Percentiles rank a stretch among this genome's conserved stretches.
These are phyloP conservation scores for Bugula neritina DNA, from an alignment of 2,888 invertebrate species.

Conservation along the genomic window DNA sequence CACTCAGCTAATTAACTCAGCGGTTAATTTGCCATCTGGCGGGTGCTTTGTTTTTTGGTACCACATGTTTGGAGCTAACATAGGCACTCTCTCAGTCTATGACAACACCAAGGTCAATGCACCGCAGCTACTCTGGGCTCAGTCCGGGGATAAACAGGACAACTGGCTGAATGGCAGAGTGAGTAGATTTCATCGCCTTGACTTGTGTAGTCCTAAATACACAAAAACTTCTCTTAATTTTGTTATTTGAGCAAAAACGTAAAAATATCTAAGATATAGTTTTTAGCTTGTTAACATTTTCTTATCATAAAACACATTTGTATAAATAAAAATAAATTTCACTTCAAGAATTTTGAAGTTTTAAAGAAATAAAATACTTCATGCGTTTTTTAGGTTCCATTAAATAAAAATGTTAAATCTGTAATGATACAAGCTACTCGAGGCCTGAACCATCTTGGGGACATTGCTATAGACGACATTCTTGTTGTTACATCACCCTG, in stretches of 20 bases:
- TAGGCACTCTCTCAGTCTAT: slow-evolving; percentile 34
- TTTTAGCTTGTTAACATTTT: no score
- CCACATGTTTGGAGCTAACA: slow-evolving; percentile 42
- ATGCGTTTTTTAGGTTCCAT: no score
- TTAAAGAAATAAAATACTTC: no score
- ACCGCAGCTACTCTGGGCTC: slow-evolving; percentile 27
- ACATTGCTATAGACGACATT: slow-evolving; percentile 32
- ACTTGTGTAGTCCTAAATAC: no score
- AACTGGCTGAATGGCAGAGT: slow-evolving; percentile 28
- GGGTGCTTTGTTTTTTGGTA: slow-evolving; percentile 44
- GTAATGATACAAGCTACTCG: slow-evolving; percentile 30
- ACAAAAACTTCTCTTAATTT: no score
- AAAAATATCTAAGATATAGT: no score
- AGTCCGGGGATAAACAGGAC: slow-evolving; percentile 25
- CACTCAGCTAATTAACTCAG: slow-evolving; percentile 13
- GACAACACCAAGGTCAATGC: slow-evolving; percentile 2
- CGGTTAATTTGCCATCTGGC: slow-evolving; percentile 27
- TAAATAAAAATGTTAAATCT: not conserved
- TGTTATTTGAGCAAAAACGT: no score
- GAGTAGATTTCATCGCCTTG: not conserved
- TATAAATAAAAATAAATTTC: no score
- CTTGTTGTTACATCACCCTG: slow-evolving; percentile 34
- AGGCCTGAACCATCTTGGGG: slow-evolving; percentile 30
- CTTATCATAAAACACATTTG: no score
- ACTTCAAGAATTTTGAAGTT: no score